Base-by-base conservation (phyloP, 2,888 invertebrate genomes). In the Platynereis dumerilii region DNA sequence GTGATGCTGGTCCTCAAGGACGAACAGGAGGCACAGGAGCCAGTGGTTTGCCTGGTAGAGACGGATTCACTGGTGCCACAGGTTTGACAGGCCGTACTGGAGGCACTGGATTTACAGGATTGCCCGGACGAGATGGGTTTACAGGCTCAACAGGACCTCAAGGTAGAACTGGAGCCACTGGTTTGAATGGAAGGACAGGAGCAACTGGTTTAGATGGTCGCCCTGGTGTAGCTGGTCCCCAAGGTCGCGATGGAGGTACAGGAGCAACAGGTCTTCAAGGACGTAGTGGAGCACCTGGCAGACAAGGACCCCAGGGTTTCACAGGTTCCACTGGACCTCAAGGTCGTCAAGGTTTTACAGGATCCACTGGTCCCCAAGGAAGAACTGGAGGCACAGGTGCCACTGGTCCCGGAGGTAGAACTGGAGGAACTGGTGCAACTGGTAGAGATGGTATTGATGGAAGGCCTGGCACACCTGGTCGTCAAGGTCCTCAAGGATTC, bases 81-180 rank as follows among this genome's bases (percentile, higher is more conserved):
- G 94, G 94, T 0, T 87, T 63, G n/a, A 56, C 45, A 27, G 63
- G 63, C n/a, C 27, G 44, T 1, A 12, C 27, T 26, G 62, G 62
- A 22, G 22, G 28, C 1, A 62, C 62, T 44, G 62, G 62, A 12
- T 24, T 56, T 45, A 57, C 64, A 34, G 64, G 64, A n/a, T 29
- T 54, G 3, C 34, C 24, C 5, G 67, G 67, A 17, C 24, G 52
- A 15, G 61, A 48, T 28, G 67, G 58, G 59, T 15, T n/a, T 20
- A 28, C 53, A 20, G 64, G 64, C 15, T 45, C 64, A 2, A 52
- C 53, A 28, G 58, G 59, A 22, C 27, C 56, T 2, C 28, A 24
- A 28, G 66, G 67, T 7, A 34, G 10, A 0, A 59, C 60, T 20
- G 67, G 67, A 22, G 28, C 45, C n/a, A 39, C 55, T 22, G 58